Evolutionary conservation across 2,888 invertebrate species (phyloP), one percentile per base, ranked within the genome.

Genomic region (Rhaphigaster nebulosa): DNA sequence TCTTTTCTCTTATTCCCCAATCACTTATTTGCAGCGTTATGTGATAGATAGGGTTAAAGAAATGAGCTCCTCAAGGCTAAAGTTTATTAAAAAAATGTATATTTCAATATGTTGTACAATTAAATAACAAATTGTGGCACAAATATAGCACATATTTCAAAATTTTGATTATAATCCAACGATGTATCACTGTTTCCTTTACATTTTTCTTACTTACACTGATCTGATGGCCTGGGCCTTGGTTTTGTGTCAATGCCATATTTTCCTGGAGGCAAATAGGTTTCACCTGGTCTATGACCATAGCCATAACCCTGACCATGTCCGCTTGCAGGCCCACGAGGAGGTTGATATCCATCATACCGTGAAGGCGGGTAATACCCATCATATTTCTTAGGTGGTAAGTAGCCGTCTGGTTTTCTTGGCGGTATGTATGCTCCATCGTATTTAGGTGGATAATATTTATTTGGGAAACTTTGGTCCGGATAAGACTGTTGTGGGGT

Each of bases 181-280:
- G 41, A 26, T 84, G 84, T 45, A 84, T 41, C 41, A 26, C 84
- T 45, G 70, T 38, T 20, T 84, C 23, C 29, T 13, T 13, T 84
- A 38, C 45, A 45, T 45, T 84, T 45, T 34, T 80, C 34, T 87
- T 90, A 90, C 92, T 91, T 91, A 92, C 91, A 87, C 41, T 90
- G 91, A 20, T 91, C 92, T 26, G 90, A 90, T 45, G 91, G 92
- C 34, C 90, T 89, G 3, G 91, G 91, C 65, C 89, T 89, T 38
- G 90, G 88, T 45, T 80, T 87, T n/a, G 91, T 91, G 0, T 91
- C 90, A 41, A 90, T 90, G 29, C 92, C 92, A 34, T 92, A 91
- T 29, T 88, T 60, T 52, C 84, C 89, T 29, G 91, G 90, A 4
- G 91, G 91, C n/a, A 89, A 87, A 54, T 91, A 91, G 29, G 90